Base-by-base conservation (phyloP, 2,797 vertebrate species). In the Scomberomorus guttatus region DNA sequence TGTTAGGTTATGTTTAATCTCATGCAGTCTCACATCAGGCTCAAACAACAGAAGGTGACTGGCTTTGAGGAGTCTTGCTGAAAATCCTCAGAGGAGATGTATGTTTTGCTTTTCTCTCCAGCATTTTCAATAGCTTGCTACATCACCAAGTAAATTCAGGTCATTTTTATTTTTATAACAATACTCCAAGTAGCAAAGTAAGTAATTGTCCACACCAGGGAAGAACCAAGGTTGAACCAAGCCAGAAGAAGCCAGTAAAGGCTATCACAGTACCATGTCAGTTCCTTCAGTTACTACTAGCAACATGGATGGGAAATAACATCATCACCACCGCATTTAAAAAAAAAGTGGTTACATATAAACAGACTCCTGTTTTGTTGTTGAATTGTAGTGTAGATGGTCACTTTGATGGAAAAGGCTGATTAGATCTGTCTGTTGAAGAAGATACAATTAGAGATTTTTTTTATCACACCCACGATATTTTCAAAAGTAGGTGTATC, bases 111-210 rank as follows among this genome's bases (percentile, higher is more conserved):
- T 46, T 55, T 15, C 56, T 46, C 6, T 39, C 44, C 37, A 56
- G 13, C 22, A 37, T 29, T 69, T 62, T 22, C 58, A 57, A 12
- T 34, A 22, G 34, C 27, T 22, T 46, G 66, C 32, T 64, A 39
- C 59, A 34, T 48, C 20, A 51, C 48, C 25, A 65, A 66, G 69
- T 72, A 46, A 64, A 60, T 54, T 79, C 34, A 42, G 46, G 24
- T 44, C 32, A 59, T 24, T 63, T 52, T 51, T 37, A 52, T 17
- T 58, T 64, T 70, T 52, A 72, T 44, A 25, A 60, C 54, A 51
- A 56, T 44, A 39, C 14, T 42, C 29, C 27, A n/a, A 52, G 25
- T 34, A 59, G 22, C 6, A 25, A 22, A n/a, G n/a, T n/a, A 39
- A 66, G 29, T 63, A 18, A 55, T 11, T 29, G 59, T 64, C 75